Evolutionary conservation across 2,888 invertebrate genomes (phyloP), one percentile per base, ranked within the genome.

Genomic region (Phyto melanocephala): DNA sequence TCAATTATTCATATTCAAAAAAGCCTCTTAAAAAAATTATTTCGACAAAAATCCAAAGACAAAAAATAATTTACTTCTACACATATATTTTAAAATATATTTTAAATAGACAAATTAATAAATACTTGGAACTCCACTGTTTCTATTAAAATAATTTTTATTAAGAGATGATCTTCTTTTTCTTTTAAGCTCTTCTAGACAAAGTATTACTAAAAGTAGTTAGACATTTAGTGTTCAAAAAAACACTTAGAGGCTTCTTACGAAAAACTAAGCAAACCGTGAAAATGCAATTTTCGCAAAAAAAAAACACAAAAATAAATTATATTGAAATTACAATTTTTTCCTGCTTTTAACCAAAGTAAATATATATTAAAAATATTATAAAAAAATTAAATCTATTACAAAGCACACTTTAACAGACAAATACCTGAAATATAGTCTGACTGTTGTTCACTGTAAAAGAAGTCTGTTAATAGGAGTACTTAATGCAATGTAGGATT

Each of bases 271-370:
- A 86, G 80, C 86, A 89, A 89, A 89, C 86, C 89, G 89, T 88
- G 89, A 89, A 89, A 89, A 88, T 88, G 87, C 87, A 87, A 86
- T 88, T 88, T 88, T 87, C 85, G 52, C 67, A 81, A 45, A 45
- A 28, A 28, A 28, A 28, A 6, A 28, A 28, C n/a, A n/a, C n/a
- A 45, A 20, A 24, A 17, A 54, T 52, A 45, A 2, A 68, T 33
- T 24, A 50, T 35, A 75, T 50, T 60, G 28, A 40, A 71, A 45
- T 20, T 28, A 54, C 28, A 54, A 42, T 67, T 68, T 47, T 60
- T 77, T 68, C 67, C 60, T 68, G 71, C 63, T 70, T 40, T 63
- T 50, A 35, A 70, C 28, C 22, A 42, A 47, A 70, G 20, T 33
- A 71, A 42, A 62, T 28, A n/a, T n/a, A n/a, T n/a, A n/a, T n/a